phyloP scores from a whole-genome alignment of 2,113 vertebrate genomes.

The Turdus rufiventris region DNA sequence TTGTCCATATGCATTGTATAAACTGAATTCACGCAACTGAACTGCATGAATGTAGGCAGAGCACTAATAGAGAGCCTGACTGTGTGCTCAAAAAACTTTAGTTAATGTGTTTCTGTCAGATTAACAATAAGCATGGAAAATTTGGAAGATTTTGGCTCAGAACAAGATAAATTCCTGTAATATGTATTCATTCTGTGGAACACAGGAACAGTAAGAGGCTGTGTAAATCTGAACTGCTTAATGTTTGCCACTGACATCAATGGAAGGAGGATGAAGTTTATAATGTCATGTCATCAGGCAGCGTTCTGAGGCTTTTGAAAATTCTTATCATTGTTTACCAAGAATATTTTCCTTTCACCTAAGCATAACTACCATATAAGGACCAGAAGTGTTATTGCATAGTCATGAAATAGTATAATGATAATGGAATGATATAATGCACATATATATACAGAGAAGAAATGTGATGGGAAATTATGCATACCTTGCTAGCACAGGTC shows the following conservation, averaged over 20 bases:
- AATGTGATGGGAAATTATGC: fast-evolving
- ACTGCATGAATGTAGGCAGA: background rate
- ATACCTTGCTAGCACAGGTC: background rate
- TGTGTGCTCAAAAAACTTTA: background rate
- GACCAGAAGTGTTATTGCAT: background rate
- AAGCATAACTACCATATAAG: background rate
- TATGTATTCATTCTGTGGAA: background rate
- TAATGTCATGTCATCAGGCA: background rate
- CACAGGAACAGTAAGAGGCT: background rate
- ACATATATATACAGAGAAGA: background rate
- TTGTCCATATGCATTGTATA: background rate
- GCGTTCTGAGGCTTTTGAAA: background rate
- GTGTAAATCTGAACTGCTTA: background rate
- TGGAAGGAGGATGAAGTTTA: background rate
- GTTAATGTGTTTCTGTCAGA: background rate
- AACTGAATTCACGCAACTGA: background rate
- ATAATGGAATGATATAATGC: background rate
- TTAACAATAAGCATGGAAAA: background rate
- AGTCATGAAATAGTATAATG: background rate
- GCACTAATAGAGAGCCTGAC: background rate
- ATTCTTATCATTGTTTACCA: background rate
- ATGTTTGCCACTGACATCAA: background rate
- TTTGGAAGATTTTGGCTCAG: background rate
- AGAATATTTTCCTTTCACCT: background rate
- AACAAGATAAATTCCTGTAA: background rate